phyloP scores from a whole-genome alignment of 2,797 vertebrate species.

The Sebastes umbrosus region DNA sequence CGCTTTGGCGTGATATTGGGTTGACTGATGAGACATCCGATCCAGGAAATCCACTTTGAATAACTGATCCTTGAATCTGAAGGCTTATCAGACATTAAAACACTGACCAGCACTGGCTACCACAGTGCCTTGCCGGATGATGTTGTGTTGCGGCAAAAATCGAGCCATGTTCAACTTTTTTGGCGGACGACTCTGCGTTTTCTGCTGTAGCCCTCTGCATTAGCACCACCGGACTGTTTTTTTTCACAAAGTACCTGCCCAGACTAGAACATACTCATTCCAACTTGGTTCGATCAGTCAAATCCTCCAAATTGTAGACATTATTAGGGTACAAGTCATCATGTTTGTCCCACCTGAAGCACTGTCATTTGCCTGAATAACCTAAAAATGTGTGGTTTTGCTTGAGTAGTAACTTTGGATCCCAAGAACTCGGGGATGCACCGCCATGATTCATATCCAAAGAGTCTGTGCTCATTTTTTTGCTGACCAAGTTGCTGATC shows the following conservation, averaged over 20 bases:
- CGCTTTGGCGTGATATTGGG: no score
- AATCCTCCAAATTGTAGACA: not conserved
- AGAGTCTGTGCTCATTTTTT: not conserved
- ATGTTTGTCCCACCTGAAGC: not conserved
- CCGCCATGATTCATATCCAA: slow-evolving; percentile 5
- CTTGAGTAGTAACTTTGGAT: slow-evolving; percentile 10
- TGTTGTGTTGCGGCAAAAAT: not conserved
- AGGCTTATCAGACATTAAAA: no score
- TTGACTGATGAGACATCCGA: not conserved
- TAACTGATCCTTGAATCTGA: not conserved
- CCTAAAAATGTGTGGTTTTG: slow-evolving; percentile 11
- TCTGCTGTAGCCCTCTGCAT: not conserved
- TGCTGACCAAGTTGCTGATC: slow-evolving; percentile 54
- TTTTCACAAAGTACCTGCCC: not conserved
- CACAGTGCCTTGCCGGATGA: not conserved
- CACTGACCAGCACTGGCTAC: not conserved
- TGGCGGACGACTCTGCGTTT: not conserved
- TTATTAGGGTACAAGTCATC: slow-evolving; percentile 7
- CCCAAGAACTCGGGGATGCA: not conserved
- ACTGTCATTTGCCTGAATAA: not conserved
- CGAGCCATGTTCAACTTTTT: no score
- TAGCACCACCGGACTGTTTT: no score
- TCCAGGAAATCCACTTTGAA: not conserved
- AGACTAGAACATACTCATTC: not conserved
- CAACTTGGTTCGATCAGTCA: not conserved